phyloP scores from a whole-genome alignment of 2,888 invertebrate genomes.

The Netelia inedita region DNA sequence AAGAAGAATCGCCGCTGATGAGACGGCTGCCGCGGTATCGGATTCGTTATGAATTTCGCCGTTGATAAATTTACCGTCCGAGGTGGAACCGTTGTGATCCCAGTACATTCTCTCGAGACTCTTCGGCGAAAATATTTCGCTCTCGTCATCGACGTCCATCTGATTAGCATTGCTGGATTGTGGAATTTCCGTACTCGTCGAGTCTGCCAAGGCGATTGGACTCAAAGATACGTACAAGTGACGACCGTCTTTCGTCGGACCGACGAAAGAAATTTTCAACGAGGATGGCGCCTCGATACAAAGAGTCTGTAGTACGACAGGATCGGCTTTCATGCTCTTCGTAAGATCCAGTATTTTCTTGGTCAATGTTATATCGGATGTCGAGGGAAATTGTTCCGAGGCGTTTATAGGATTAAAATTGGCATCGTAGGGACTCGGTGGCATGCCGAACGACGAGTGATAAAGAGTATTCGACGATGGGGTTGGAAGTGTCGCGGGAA shows the following conservation, averaged over 20 bases:
- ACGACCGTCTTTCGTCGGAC: slow-evolving; percentile 80
- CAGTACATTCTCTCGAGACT: slow-evolving; percentile 86
- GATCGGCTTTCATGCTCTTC: slow-evolving; percentile 79
- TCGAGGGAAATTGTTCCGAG: slow-evolving; percentile 81
- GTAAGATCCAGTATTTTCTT: slow-evolving; percentile 79
- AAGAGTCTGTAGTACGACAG: slow-evolving; percentile 81
- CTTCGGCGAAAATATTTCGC: slow-evolving; percentile 80
- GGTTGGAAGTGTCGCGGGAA: slow-evolving; percentile 78
- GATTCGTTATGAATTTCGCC: slow-evolving; percentile 85
- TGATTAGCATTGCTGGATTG: slow-evolving; percentile 80
- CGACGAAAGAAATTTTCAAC: slow-evolving; percentile 78
- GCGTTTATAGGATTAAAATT: slow-evolving; percentile 82
- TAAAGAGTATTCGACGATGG: slow-evolving; percentile 81
- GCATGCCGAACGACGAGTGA: slow-evolving; percentile 71
- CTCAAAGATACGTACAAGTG: slow-evolving; percentile 82
- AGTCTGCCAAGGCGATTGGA: slow-evolving; percentile 63
- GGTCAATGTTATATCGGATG: slow-evolving; percentile 79
- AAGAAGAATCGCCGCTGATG: slow-evolving; percentile 85
- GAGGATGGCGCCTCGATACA: slow-evolving; percentile 80
- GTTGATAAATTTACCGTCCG: slow-evolving; percentile 87
- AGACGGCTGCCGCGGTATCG: slow-evolving; percentile 39
- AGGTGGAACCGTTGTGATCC: slow-evolving; percentile 87
- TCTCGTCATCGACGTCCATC: slow-evolving; percentile 84
- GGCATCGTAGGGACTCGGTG: slow-evolving; percentile 79
- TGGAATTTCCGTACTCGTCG: slow-evolving; percentile 77